phyloP scores from a whole-genome alignment of 1,140 invertebrate species.

The Stegodyphus mimosarum region DNA sequence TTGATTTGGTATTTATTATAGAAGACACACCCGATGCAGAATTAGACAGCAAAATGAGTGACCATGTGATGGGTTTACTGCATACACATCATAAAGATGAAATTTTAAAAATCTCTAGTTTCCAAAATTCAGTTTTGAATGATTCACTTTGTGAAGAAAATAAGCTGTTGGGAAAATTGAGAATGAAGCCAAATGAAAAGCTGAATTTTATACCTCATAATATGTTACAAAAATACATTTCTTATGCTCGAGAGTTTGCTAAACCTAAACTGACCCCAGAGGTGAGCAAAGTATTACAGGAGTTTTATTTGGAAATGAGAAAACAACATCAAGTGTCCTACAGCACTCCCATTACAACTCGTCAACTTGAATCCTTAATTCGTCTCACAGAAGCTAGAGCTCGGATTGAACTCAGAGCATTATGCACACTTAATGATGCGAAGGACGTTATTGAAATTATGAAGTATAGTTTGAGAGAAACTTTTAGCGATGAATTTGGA shows the following conservation, averaged over 20 bases:
- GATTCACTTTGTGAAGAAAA: neutral
- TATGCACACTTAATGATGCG: constrained; percentile 83
- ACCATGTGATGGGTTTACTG: constrained; percentile 82
- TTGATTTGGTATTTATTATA: constrained; percentile 93
- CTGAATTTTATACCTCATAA: constrained; percentile 80
- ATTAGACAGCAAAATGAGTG: constrained; percentile 81
- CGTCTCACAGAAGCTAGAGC: constrained; percentile 89
- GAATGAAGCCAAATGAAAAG: constrained; percentile 67
- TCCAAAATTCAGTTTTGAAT: neutral
- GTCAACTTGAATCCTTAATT: constrained; percentile 89
- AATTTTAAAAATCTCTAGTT: neutral
- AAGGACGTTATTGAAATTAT: constrained; percentile 87
- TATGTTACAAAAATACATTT: constrained; percentile 88
- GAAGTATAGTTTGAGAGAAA: constrained; percentile 82
- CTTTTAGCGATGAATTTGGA: constrained; percentile 78
- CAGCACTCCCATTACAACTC: constrained; percentile 80
- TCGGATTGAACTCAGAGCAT: constrained; percentile 82
- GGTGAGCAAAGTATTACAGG: constrained; percentile 78
- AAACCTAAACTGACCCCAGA: constrained; percentile 80
- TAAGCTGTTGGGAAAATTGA: constrained; percentile 15
- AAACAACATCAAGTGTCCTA: constrained; percentile 74
- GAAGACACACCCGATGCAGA: constrained; percentile 85
- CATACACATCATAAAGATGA: constrained; percentile 67
- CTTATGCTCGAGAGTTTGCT: constrained; percentile 90
- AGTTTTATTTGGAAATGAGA: constrained; percentile 86